phyloP scores from a whole-genome alignment of 2,888 invertebrate species.

The Amblyjoppa proteus region DNA sequence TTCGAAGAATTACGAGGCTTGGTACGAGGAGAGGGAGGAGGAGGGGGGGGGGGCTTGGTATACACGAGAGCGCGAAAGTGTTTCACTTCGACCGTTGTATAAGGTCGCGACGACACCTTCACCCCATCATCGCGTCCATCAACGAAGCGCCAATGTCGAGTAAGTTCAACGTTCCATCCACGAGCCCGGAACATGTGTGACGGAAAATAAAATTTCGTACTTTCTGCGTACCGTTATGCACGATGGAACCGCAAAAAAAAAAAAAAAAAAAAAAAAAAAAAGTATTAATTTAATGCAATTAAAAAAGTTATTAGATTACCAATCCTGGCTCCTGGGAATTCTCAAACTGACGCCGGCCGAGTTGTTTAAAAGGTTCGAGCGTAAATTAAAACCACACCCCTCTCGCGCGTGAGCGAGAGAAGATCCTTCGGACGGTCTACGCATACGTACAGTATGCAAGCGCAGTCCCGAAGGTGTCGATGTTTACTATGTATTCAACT shows the following conservation, averaged over 20 bases:
- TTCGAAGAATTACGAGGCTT: conserved; percentile 72
- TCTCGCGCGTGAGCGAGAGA: background rate
- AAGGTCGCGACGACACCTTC: conserved; percentile 61
- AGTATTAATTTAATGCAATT: background rate
- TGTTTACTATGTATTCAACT: conserved; percentile 58
- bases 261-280: background rate
- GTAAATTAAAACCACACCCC: conserved; percentile 31
- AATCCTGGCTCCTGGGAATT: background rate
- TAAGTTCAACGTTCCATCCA: conserved; percentile 62
- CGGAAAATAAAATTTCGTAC: background rate
- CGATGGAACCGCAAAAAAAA: background rate
- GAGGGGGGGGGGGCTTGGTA: conserved; percentile 28
- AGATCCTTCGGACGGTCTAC: background rate
- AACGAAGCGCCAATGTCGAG: conserved; percentile 61
- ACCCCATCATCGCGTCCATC: conserved; percentile 63
- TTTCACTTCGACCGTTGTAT: background rate
- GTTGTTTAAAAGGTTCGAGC: conserved; percentile 7
- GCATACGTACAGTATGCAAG: background rate
- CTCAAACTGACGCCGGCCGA: background rate
- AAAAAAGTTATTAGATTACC: background rate
- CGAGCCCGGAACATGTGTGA: background rate
- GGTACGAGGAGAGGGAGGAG: conserved; percentile 61
- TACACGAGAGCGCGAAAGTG: conserved; percentile 6
- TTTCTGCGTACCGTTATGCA: background rate
- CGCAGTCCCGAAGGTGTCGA: conserved; percentile 11